Base-by-base conservation (phyloP, 1,140 invertebrate species). In the Hyles euphorbiae region DNA sequence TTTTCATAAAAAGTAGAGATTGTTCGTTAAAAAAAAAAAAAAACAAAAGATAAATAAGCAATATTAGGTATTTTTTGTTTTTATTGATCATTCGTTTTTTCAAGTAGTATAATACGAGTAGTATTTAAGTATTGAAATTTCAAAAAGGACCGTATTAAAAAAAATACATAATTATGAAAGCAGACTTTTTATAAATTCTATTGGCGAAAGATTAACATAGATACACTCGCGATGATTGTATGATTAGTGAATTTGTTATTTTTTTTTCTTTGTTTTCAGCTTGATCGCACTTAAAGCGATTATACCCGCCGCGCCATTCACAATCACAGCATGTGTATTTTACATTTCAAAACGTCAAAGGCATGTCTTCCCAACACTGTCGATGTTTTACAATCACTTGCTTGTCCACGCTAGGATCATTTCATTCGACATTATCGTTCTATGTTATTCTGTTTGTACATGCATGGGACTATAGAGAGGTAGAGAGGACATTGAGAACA, bases 361-460 rank as follows among this genome's bases (percentile, higher is more conserved):
- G 83, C 81, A 87, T 83, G 78, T 81, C 78, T 82, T 81, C 83
- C 83, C 77, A 57, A 60, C 73, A 58, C 68, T 61, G 57, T 60
- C 58, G 61, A 53, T 72, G 60, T 74, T 73, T 65, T 74, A 71
- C 69, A 70, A 70, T 68, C 69, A 68, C 68, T 81, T 61, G 75
- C 71, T 78, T 84, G 63, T 52, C 69, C 67, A 77, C 68, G 61
- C 6, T 51, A 34, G 49, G 62, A 67, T 68, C 34, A 61, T 71
- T 58, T 62, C 43, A 22, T 46, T 46, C 51, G 40, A 50, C 61
- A 53, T 66, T 66, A 64, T 72, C 58, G 76, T 71, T 77, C 68
- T 70, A 63, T 61, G 66, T 58, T 48, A 67, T 40, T 60, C 60
- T 65, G 50, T 75, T 70, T 61, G 63, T 81, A 74, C 71, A 61